Conservation (phyloP, 2,888 invertebrate genomes). For the Drosophila tripunctata region DNA sequence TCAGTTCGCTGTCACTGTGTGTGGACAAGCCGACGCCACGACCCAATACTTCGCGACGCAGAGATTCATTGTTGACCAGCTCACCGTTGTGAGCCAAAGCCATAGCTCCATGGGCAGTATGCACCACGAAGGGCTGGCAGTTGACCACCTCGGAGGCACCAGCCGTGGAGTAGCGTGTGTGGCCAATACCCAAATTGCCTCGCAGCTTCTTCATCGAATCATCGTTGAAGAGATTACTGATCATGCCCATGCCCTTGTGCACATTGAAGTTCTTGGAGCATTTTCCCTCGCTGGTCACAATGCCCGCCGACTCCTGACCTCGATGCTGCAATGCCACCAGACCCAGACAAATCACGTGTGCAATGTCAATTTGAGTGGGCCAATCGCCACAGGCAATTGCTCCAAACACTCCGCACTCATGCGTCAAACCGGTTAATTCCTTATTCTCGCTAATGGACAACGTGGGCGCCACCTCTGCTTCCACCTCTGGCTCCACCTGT, state of each 20-base stretch:
- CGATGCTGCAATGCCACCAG: constrained; percentile 97
- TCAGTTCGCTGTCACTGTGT: constrained; percentile 97
- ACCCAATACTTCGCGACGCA: constrained; percentile 94
- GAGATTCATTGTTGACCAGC: constrained; percentile 95
- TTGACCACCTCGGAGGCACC: constrained; percentile 97
- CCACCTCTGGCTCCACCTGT: constrained; percentile 35
- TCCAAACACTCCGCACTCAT: constrained; percentile 98
- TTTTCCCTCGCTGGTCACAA: constrained; percentile 96
- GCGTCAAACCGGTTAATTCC: constrained; percentile 88
- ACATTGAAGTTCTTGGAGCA: constrained; percentile 91
- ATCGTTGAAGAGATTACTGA: constrained; percentile 96
- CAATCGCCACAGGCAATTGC: constrained; percentile 96
- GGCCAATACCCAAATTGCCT: constrained; percentile 97
- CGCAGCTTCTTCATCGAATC: constrained; percentile 93
- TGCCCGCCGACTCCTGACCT: constrained; percentile 99
- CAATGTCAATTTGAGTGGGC: constrained; percentile 95
- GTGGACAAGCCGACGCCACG: constrained; percentile 98
- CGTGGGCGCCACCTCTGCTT: constrained; percentile 27
- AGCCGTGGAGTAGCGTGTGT: constrained; percentile 98
- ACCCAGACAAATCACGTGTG: constrained; percentile 95
- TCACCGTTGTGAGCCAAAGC: constrained; percentile 99
- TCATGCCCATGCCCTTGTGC: constrained; percentile 98
- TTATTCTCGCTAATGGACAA: constrained; percentile 65
- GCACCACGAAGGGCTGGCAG: constrained; percentile 99
- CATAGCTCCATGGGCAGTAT: constrained; percentile 96